These are phyloP conservation scores for Melipona bicolor DNA, from an alignment of 2,888 invertebrate genomes.

Conservation along the genomic window DNA sequence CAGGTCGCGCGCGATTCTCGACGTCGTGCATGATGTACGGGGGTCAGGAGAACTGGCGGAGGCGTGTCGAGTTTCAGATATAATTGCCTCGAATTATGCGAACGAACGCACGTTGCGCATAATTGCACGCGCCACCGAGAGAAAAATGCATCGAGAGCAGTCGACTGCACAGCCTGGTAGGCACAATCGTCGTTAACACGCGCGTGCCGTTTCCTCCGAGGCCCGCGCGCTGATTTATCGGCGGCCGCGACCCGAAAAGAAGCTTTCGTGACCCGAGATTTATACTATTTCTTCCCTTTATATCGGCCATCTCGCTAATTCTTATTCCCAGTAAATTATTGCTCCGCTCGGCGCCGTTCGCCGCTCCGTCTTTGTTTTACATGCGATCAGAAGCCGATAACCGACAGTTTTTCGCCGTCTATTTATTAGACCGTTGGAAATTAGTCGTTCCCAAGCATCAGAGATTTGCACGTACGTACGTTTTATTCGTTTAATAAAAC, in stretches of 20 bases:
- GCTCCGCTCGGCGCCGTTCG: not conserved
- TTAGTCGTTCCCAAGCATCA: no score
- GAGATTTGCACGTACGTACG: no score
- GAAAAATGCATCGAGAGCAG: not conserved
- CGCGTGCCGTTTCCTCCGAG: not conserved
- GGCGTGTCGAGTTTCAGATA: slow-evolving; percentile 14
- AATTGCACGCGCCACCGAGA: slow-evolving; percentile 18
- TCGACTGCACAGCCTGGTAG: no score
- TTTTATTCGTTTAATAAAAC: no score
- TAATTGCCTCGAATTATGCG: slow-evolving; percentile 38
- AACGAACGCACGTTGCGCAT: slow-evolving; percentile 3
- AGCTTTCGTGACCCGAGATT: slow-evolving; percentile 10
- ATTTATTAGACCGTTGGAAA: no score
- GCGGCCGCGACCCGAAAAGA: not conserved
- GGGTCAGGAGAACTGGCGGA: slow-evolving; percentile 12
- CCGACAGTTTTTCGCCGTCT: no score
- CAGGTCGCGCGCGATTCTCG: slow-evolving; percentile 31
- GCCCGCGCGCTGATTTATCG: not conserved
- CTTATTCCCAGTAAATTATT: slow-evolving; percentile 38
- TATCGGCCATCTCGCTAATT: slow-evolving; percentile 16
- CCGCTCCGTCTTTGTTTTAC: not conserved
- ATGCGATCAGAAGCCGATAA: not conserved
- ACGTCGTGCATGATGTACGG: slow-evolving; percentile 22
- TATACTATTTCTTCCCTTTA: slow-evolving; percentile 2
- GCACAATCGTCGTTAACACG: not conserved